These are phyloP conservation scores for Pachycephala philippinensis DNA, from an alignment of 2,113 vertebrate species.

Conservation along the genomic window DNA sequence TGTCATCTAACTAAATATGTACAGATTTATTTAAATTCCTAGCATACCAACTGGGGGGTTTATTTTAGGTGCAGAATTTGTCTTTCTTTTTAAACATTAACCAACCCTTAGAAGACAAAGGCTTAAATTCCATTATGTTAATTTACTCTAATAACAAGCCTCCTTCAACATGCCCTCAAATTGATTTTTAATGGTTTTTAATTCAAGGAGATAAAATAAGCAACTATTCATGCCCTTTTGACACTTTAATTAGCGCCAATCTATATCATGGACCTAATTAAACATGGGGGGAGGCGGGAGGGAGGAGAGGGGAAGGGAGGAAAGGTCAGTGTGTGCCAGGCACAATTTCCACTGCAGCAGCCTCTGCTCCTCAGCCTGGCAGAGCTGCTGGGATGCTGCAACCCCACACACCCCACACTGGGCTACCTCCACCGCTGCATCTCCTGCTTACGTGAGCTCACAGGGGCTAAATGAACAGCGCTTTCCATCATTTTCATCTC, in stretches of 20 bases:
- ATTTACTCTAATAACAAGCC: constrained; percentile 42
- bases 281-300: background rate
- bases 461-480: background rate
- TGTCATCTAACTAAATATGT: background rate
- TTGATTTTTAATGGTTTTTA: constrained; percentile 62
- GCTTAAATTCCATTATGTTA: constrained; percentile 40
- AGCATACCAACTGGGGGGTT: background rate
- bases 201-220: constrained; percentile 58
- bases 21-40: background rate
- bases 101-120: background rate
- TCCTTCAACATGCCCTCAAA: constrained; percentile 49
- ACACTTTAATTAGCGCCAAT: constrained; percentile 36
- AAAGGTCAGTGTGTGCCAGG: background rate
- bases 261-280: constrained; percentile 36
- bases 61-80: background rate
- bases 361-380: background rate
- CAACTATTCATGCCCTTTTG: constrained; percentile 28
- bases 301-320: background rate
- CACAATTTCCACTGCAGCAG: background rate
- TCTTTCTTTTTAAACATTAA: background rate
- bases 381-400: background rate
- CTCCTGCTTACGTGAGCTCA: background rate
- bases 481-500: background rate
- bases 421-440: background rate
- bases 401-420: background rate